Base-by-base conservation (phyloP, 1,140 invertebrate genomes). In the Eurosta solidaginis region DNA sequence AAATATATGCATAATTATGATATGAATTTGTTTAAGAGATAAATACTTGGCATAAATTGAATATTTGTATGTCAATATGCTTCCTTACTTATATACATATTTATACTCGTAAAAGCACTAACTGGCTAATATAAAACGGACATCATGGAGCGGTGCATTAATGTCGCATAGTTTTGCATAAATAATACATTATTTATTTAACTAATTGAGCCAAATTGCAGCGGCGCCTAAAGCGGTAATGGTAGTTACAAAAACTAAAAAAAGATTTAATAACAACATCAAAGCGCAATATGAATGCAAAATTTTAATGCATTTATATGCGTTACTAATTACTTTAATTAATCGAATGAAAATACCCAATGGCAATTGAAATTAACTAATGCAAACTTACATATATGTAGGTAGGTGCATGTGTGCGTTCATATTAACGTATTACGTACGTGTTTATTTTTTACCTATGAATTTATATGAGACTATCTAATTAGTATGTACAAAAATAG, bases 141-240 rank as follows among this genome's bases (percentile, higher is more conserved):
- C 25, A 22, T n/a, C 49, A 54, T 54, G 50, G 20, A 6, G 20
- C 25, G 50, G 22, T 54, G 50, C 50, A 27, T 27, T 27, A 54
- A 10, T 54, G 50, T 25, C 59, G 3, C 59, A 40, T n/a, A 1
- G 33, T 68, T 68, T 68, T 68, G 59, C 59, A 68, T 68, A 68
- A 68, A 68, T 68, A 68, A 68, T 68, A 33, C 59, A 68, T 68
- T 40, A 68, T 68, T 68, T 68, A 68, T 68, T 68, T 68, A 68
- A 68, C 59, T 68, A 68, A 68, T 68, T 68, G 59, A 68, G 33
- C 59, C 40, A 40, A 68, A 68, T 68, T 40, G 59, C 59, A 68
- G 7, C 33, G 14, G 59, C 27, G 59, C 59, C 59, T 42, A 40
- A 40, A 68, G 33, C 33, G 33, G 33, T 68, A 68, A 20, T 40